phyloP scores from a whole-genome alignment of 2,113 vertebrate species.

The Bos indicus region DNA sequence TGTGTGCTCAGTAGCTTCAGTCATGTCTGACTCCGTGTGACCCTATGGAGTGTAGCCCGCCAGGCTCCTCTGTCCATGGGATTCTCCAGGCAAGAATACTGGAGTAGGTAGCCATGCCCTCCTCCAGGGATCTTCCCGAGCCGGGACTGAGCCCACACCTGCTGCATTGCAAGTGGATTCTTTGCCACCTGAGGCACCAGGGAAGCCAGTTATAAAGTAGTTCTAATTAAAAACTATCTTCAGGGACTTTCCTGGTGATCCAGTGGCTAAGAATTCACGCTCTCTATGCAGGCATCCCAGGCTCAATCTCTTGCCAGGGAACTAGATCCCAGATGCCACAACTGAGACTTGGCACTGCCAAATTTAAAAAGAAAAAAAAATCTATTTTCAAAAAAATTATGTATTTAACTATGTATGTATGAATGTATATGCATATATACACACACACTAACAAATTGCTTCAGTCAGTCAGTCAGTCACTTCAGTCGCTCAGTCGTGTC shows the following conservation, averaged over 20 bases:
- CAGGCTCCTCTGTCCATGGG: background rate
- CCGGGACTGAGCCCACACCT: background rate
- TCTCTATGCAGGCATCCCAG: background rate
- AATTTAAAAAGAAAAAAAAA: background rate
- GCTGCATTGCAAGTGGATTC: background rate
- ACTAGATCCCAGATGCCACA: background rate
- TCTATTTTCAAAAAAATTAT: background rate
- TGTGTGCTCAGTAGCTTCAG: rapidly evolving
- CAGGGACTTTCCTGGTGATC: background rate
- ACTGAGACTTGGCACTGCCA: background rate
- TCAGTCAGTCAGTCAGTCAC: too few species aligned
- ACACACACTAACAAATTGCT: background rate
- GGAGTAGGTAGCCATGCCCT: background rate
- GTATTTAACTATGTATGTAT: background rate
- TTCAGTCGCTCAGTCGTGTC: too few species aligned
- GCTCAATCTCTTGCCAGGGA: background rate
- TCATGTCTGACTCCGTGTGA: background rate
- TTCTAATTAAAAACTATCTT: background rate
- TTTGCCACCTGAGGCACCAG: background rate
- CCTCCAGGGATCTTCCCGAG: background rate
- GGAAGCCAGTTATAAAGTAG: background rate
- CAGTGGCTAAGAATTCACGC: background rate
- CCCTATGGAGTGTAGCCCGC: rapidly evolving
- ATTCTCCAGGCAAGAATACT: background rate
- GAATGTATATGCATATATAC: background rate